Base-by-base conservation (phyloP, 2,113 vertebrate genomes). In the Larimichthys crocea region DNA sequence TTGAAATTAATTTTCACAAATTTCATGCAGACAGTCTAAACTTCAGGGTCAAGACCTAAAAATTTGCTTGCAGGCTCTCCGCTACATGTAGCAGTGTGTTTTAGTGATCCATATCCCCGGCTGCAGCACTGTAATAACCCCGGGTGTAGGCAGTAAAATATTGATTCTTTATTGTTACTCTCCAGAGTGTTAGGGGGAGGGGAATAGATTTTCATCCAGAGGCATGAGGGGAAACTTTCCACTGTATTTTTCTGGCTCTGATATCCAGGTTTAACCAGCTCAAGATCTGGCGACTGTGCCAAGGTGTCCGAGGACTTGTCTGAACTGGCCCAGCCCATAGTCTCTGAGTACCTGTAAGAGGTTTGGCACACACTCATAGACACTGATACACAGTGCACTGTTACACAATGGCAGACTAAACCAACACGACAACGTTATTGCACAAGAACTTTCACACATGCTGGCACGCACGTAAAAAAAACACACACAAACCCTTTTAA, bases 291-390 rank as follows among this genome's bases (percentile, higher is more conserved):
- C 85, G 44, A 35, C 63, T 62, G 52, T 81, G 82, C 86, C 89
- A 85, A 84, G 59, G 44, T 85, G 86, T 83, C 79, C 63, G 6
- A 65, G 56, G 83, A 87, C 92, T 76, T 93, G 92, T 83, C 93
- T 68, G 61, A 79, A 94, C 91, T 87, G 86, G 92, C 73, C 66
- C 73, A 69, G 22, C 44, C n/a, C 61, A 5, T 6, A 65, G 79
- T 59, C 82, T 82, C 65, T 10, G 44, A 35, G 74, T 60, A 64
- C 74, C 55, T 73, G 73, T 29, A 10, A 80, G 63, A 74, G 48
- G 72, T 84, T 69, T 88, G 87, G 90, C 87, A 89, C 65, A 26
- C 24, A 76, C 74, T 60, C 67, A 0, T 3, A 64, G 63, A 79
- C 46, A 6, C 61, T 42, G 73, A 80, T 48, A 16, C 76, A 73